Percentiles rank a stretch among this genome's conserved stretches.
These are phyloP conservation scores for Zygothrica quintamaculata DNA, from an alignment of 2,888 invertebrate species.

Conservation along the genomic window DNA sequence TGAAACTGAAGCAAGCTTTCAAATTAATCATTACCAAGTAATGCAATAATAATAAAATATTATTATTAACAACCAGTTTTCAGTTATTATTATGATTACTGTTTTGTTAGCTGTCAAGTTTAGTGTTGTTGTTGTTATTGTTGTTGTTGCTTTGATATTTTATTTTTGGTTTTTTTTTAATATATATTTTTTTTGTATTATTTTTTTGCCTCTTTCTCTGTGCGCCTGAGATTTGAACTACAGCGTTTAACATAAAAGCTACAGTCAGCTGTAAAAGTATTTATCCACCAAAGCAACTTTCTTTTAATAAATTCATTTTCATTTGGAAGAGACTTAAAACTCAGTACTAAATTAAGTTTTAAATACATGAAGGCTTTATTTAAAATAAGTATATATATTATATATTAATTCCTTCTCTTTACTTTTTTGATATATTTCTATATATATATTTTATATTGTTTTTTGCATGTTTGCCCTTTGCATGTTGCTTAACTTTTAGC, in stretches of 20 bases:
- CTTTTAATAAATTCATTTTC: too few species aligned
- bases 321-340: too few species aligned
- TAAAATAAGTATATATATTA: too few species aligned
- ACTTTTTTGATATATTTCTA: too few species aligned
- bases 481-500: conserved; percentile 20
- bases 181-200: conserved; percentile 27
- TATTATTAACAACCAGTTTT: conserved; percentile 73
- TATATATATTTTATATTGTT: too few species aligned
- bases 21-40: conserved; percentile 74
- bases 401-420: too few species aligned
- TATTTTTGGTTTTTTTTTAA: conserved; percentile 5
- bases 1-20: conserved; percentile 48
- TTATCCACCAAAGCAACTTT: neutral
- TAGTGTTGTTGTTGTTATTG: conserved; percentile 36
- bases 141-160: conserved; percentile 27
- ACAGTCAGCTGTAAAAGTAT: conserved; percentile 43
- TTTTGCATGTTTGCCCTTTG: too few species aligned
- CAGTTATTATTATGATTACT: conserved; percentile 62
- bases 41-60: conserved; percentile 76
- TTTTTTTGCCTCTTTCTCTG: conserved; percentile 30
- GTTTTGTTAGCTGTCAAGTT: conserved; percentile 61
- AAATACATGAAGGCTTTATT: too few species aligned
- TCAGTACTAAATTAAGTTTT: too few species aligned
- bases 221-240: conserved; percentile 44
- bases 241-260: conserved; percentile 14